Evolutionary conservation across 2,888 invertebrate genomes (phyloP), one percentile per base, ranked within the genome.

Genomic region (Anaspis maculata): DNA sequence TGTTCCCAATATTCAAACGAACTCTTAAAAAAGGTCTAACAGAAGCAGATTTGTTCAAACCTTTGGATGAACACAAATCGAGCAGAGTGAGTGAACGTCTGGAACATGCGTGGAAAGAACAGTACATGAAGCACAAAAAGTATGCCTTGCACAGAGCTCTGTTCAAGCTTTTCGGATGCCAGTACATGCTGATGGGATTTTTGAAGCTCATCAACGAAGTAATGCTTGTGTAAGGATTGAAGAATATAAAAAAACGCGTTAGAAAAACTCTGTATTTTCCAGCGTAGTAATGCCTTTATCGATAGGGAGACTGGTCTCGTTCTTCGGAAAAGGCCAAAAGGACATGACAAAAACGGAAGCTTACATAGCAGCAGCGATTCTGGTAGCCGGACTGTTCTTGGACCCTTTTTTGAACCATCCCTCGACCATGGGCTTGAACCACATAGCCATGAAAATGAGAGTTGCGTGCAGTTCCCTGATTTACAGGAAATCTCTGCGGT

Each of bases 361-460:
- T 0, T 88, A 85, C 60, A 61, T 82, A 30, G 87, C 83, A 59
- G 86, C 87, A 1, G 73, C 69, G 0, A 80, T 76, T 3, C 76
- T 89, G 24, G 74, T 87, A 13, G 6, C 51, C 13, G 44, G 48
- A 16, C 46, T 61, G 24, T 5, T 58, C 5, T 24, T 57, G 3
- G 59, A 62, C 33, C 45, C 53, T 7, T 36, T 61, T 9, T 37
- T 60, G 15, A 49, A 49, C n/a, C 63, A 97, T 68, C 90, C 91
- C 0, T 87, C 86, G 56, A 88, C 94, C 80, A 80, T 92, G 76
- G 83, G 80, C 13, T 77, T 86, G 13, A 71, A 83, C 39, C 83
- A 87, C 54, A 76, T 85, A 62, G 87, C 90, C 31, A 85, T 89
- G 86, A 80, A 85, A 63, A 74, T 89, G 61, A 70, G 90, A 9